phyloP scores from a whole-genome alignment of 2,888 invertebrate genomes.

The Metopia argyrocephala region DNA sequence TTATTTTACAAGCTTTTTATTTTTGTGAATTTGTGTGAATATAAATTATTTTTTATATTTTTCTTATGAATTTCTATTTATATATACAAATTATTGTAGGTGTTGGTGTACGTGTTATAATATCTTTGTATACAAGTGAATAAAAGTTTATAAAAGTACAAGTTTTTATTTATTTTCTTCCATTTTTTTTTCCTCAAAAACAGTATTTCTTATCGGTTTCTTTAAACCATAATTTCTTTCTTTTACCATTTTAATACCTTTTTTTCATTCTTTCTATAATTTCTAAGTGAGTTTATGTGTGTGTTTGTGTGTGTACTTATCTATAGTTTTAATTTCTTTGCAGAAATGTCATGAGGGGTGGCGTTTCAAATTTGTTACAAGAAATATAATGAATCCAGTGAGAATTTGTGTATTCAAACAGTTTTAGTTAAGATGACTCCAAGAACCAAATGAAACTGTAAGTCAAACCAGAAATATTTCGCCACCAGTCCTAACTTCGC shows the following conservation, averaged over 20 bases:
- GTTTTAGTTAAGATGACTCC: constrained; percentile 38
- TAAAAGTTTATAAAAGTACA: constrained; percentile 31
- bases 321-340: constrained; percentile 35
- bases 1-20: constrained; percentile 33
- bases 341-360: constrained; percentile 44
- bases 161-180: constrained; percentile 33
- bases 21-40: constrained; percentile 48
- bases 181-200: neutral
- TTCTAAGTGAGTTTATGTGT: constrained; percentile 3
- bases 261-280: constrained; percentile 1
- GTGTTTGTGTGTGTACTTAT: neutral
- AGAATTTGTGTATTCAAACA: constrained; percentile 57
- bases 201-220: constrained; percentile 61
- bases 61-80: too few species aligned
- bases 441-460: neutral
- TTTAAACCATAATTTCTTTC: constrained; percentile 32
- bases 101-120: neutral
- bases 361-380: constrained; percentile 28
- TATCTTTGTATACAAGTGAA: constrained; percentile 11
- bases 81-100: neutral
- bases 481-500: neutral
- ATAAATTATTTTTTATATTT: too few species aligned
- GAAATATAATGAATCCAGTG: constrained; percentile 59
- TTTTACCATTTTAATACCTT: neutral
- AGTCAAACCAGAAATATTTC: neutral